phyloP scores from a whole-genome alignment of 2,888 invertebrate genomes.

The Allygus modestus region DNA sequence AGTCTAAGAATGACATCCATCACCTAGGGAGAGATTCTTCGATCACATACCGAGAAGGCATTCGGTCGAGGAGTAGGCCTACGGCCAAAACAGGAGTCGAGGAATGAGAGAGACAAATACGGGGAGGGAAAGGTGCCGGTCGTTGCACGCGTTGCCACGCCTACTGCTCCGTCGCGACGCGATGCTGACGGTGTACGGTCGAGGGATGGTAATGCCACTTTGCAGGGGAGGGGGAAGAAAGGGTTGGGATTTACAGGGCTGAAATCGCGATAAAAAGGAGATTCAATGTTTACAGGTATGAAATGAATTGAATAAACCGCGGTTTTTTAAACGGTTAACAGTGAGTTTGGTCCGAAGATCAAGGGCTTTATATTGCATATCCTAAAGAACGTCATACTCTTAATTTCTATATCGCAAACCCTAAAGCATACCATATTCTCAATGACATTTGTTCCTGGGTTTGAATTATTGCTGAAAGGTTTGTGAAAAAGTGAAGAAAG shows the following conservation, averaged over 20 bases:
- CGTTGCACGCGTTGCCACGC: slow-evolving; percentile 31
- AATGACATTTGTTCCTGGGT: no score
- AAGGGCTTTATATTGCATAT: no score
- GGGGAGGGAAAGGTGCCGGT: slow-evolving; percentile 44
- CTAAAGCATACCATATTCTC: no score
- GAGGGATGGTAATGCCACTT: not conserved
- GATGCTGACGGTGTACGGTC: not conserved
- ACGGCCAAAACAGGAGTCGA: slow-evolving; percentile 31
- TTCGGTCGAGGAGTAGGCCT: slow-evolving; percentile 14
- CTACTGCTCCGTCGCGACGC: not conserved
- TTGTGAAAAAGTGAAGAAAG: no score
- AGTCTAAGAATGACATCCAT: slow-evolving; percentile 6
- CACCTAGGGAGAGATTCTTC: not conserved
- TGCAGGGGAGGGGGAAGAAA: not conserved
- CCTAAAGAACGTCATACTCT: no score
- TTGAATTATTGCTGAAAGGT: no score
- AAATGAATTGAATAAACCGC: not conserved
- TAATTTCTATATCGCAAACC: no score
- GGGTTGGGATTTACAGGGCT: not conserved
- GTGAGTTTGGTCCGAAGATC: no score
- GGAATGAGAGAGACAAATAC: slow-evolving; percentile 53
- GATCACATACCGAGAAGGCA: slow-evolving; percentile 28
- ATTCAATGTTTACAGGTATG: not conserved
- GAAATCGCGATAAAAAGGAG: not conserved
- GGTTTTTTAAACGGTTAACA: no score